Conservation (phyloP, 2,113 vertebrate genomes). For the Anhinga anhinga region DNA sequence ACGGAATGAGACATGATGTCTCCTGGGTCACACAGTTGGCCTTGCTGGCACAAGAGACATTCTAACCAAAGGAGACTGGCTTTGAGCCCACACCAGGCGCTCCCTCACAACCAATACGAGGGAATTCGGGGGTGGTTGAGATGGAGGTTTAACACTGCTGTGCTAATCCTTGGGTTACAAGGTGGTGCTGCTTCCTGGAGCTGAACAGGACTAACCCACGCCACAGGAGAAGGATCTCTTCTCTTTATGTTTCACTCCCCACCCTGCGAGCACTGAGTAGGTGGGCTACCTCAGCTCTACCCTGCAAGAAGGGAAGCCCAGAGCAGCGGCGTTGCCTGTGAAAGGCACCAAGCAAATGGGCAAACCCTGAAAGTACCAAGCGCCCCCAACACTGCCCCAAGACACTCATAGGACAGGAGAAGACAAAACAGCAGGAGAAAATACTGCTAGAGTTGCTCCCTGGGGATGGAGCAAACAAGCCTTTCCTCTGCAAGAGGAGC, state of each 20-base stretch:
- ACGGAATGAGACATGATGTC: fast-evolving
- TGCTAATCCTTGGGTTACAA: background rate
- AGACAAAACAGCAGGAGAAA: background rate
- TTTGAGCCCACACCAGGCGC: background rate
- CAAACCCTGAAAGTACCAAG: background rate
- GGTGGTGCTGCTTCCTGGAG: background rate
- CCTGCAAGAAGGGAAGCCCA: background rate
- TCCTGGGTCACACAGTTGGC: background rate
- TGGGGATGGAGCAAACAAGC: background rate
- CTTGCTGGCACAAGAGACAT: background rate
- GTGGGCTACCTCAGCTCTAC: background rate
- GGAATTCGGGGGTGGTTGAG: fast-evolving
- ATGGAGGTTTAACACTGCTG: background rate
- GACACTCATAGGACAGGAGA: fast-evolving
- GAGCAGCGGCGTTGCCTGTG: fast-evolving
- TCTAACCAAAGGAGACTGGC: background rate
- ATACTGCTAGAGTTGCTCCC: background rate
- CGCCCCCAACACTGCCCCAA: fast-evolving
- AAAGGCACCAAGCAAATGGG: background rate
- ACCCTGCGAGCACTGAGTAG: fast-evolving
- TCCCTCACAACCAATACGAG: fast-evolving
- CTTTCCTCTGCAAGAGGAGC: background rate
- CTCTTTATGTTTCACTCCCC: fast-evolving
- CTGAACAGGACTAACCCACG: fast-evolving
- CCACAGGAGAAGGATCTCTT: background rate